Conservation (phyloP, 2,113 vertebrate genomes). For the Ochotona curzoniae region DNA sequence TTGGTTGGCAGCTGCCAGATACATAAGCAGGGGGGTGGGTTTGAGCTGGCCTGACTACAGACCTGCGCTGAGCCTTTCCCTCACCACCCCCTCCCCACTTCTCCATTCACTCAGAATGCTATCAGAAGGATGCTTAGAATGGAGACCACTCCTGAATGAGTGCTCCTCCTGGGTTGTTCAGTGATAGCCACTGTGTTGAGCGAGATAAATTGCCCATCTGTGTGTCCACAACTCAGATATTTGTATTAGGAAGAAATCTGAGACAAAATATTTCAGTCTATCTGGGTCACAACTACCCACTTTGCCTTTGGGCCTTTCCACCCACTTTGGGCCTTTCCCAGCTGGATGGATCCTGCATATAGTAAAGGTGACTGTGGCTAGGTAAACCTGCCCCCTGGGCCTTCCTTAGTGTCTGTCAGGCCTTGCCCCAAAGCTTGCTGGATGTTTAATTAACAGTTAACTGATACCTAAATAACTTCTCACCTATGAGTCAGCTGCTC, state of each 20-base stretch:
- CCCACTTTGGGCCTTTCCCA: not conserved
- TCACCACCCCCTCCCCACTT: too few species aligned
- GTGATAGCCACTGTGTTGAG: not conserved
- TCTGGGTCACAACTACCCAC: not conserved
- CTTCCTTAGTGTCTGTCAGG: not conserved
- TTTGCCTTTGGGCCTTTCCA: not conserved
- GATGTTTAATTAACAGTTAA: not conserved
- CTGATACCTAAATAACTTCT: not conserved
- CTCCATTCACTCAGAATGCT: not conserved
- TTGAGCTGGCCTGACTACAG: not conserved
- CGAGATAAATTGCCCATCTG: not conserved
- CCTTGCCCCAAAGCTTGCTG: not conserved
- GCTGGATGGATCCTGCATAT: not conserved
- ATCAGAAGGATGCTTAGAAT: not conserved
- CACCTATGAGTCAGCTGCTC: not conserved
- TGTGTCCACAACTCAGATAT: not conserved
- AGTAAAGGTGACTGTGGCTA: not conserved
- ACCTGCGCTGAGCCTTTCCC: not conserved
- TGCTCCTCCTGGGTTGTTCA: not conserved
- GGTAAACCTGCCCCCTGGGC: not conserved
- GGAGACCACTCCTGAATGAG: not conserved
- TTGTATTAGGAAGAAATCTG: not conserved
- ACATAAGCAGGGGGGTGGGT: rapidly evolving
- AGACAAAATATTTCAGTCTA: not conserved
- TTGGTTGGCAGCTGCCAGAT: not conserved